Percentiles rank a stretch among this genome's conserved stretches.
These are phyloP conservation scores for Leptopilina myrica DNA, from an alignment of 2,888 invertebrate species.

Conservation along the genomic window DNA sequence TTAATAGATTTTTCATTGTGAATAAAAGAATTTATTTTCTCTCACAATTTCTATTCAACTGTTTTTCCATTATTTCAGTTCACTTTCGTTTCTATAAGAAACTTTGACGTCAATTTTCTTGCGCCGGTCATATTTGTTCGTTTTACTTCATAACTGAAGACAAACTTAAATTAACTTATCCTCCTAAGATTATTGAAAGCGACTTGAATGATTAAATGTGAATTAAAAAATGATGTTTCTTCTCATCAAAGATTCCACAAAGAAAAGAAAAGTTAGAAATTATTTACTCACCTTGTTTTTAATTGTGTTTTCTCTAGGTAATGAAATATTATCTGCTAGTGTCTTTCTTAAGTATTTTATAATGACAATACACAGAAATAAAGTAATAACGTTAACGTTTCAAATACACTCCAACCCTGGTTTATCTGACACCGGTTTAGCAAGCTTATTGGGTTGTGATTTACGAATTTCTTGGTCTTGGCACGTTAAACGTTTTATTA, in stretches of 20 bases:
- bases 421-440: too few species aligned
- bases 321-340: too few species aligned
- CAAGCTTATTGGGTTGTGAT: too few species aligned
- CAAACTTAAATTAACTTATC: constrained; percentile 24
- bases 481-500: too few species aligned
- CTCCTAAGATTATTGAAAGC: neutral
- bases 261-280: neutral
- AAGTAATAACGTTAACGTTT: too few species aligned
- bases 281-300: neutral
- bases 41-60: neutral
- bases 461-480: too few species aligned
- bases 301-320: neutral
- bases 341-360: too few species aligned
- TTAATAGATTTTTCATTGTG: neutral
- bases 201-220: neutral
- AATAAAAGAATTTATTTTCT: neutral
- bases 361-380: too few species aligned
- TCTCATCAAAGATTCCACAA: neutral
- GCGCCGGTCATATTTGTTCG: neutral
- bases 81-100: constrained; percentile 3
- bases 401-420: too few species aligned
- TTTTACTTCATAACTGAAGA: neutral
- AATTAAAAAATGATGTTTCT: neutral
- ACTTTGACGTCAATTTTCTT: neutral
- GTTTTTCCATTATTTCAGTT: neutral